Evolutionary conservation across 1,140 invertebrate species (phyloP), one percentile per base, ranked within the genome.

Genomic region (Apolygus lucorum): DNA sequence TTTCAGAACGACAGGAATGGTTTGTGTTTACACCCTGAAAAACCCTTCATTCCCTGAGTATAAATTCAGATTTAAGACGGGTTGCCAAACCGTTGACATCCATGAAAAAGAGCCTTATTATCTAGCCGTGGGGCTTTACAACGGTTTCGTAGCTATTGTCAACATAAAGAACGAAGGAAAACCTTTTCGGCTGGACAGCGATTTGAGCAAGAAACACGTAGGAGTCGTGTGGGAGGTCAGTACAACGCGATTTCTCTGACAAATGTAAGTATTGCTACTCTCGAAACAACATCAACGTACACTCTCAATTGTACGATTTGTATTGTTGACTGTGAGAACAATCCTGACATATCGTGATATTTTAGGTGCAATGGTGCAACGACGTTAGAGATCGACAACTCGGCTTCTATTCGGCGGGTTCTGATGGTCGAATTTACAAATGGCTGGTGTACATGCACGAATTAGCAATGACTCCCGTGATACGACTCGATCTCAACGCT

Each of bases 21-120:
- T 69, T 22, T 69, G 59, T 29, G 34, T 69, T 28, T 69, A 54
- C 28, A 69, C 68, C 2, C 42, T 69, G 4, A 69, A 69, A 52
- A 69, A 69, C 28, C 68, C 68, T 11, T 69, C 68, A n/a, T 69
- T 34, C 34, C 68, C 68, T 1, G 68, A 69, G 49, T 69, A 54
- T 49, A 14, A 69, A 21, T 64, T 69, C 14, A 22, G 28, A 21
- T 34, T 62, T 26, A 62, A 29, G 24, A 52, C 63, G 2, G 29
- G 25, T 14, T 69, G 68, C 49, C 52, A 59, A 59, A 59, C 54
- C 22, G 54, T 69, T 28, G 68, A 69, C 49, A 63, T 69, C 26
- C 68, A 69, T 28, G 25, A 26, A 0, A 69, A 26, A 25, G 63
- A 69, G 68, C 24, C 42, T 26, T 64, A 64, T 28, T 69, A 64